These are phyloP conservation scores for Carterocephalus palaemon DNA, from an alignment of 2,888 invertebrate species.

Conservation along the genomic window DNA sequence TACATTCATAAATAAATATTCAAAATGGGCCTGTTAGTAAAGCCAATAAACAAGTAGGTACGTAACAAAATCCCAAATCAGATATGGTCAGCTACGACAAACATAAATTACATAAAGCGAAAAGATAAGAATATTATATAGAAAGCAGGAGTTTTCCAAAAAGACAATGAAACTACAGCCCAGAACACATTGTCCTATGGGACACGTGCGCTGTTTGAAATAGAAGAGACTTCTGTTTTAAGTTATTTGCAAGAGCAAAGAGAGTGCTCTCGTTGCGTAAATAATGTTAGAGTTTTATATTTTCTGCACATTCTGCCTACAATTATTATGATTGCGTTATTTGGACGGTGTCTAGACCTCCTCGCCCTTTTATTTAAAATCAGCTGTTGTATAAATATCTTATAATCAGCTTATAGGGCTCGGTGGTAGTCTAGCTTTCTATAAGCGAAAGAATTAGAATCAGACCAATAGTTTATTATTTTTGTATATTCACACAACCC, in stretches of 20 bases:
- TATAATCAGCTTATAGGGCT: no score
- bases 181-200: slow-evolving; percentile 10
- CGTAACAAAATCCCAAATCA: no score
- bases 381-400: no score
- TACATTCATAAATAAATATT: no score
- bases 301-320: slow-evolving; percentile 7
- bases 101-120: no score
- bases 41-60: no score
- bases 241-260: slow-evolving; percentile 11
- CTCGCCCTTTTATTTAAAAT: neutral
- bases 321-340: slow-evolving; percentile 8
- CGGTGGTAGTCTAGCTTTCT: no score
- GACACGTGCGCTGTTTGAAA: slow-evolving; percentile 13
- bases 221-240: slow-evolving; percentile 17
- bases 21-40: no score
- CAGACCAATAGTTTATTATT: no score
- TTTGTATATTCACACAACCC: no score
- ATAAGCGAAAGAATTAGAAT: no score
- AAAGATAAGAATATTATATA: slow-evolving; percentile 2
- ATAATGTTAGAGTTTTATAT: slow-evolving; percentile 18
- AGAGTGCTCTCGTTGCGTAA: slow-evolving; percentile 7
- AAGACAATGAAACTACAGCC: slow-evolving; percentile 1
- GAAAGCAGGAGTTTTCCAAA: slow-evolving; percentile 6
- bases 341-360: slow-evolving; percentile 1
- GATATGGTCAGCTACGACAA: no score